phyloP scores from a whole-genome alignment of 1,140 invertebrate genomes.

The Cydia splendana region DNA sequence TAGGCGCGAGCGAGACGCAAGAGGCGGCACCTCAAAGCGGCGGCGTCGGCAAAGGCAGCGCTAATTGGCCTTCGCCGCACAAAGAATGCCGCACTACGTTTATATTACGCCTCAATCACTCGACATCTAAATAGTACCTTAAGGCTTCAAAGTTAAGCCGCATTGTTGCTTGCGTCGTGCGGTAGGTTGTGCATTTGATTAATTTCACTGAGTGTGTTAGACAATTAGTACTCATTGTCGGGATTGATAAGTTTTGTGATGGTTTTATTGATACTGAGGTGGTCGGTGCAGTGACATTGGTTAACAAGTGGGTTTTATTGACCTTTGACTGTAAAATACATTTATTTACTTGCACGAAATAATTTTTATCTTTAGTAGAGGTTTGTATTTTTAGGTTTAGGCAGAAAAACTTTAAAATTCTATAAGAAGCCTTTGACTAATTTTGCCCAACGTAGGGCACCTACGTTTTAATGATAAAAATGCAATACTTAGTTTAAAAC shows the following conservation, averaged over 20 bases:
- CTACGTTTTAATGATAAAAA: too few relatives aligned
- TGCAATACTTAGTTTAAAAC: too few relatives aligned
- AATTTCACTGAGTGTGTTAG: constrained; percentile 16
- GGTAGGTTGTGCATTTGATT: constrained; percentile 14
- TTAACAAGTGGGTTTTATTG: constrained; percentile 14
- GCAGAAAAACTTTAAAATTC: too few relatives aligned
- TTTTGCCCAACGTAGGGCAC: too few relatives aligned
- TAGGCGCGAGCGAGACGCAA: constrained; percentile 44
- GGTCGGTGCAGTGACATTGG: constrained; percentile 12
- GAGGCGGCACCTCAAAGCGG: constrained; percentile 49
- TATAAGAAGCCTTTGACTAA: too few relatives aligned
- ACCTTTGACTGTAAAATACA: constrained; percentile 9
- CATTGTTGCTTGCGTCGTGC: neutral
- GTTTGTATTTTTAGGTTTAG: too few relatives aligned
- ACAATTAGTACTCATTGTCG: constrained; percentile 31
- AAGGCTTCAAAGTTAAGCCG: neutral
- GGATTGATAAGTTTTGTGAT: constrained; percentile 26
- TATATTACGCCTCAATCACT: neutral
- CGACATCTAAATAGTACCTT: neutral
- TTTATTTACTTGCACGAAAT: too few relatives aligned
- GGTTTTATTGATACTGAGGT: constrained; percentile 29
- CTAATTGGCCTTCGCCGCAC: constrained; percentile 73
- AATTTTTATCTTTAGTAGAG: too few relatives aligned
- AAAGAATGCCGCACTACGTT: constrained; percentile 62
- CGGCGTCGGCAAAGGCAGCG: constrained; percentile 69